These are phyloP conservation scores for Amazona vittata DNA, from an alignment of 2,113 vertebrate species.

Conservation along the genomic window DNA sequence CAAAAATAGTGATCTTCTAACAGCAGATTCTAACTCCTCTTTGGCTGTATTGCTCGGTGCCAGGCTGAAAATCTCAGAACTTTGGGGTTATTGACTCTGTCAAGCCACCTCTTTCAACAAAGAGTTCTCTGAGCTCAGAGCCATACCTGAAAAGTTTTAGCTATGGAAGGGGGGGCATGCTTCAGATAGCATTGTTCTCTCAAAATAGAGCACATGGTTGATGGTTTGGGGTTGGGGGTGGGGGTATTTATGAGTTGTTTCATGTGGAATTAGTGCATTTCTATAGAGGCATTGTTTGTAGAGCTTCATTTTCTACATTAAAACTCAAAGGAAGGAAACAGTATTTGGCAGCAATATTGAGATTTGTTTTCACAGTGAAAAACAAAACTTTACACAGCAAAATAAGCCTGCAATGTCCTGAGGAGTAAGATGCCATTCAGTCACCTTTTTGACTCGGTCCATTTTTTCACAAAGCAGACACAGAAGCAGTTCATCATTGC, in stretches of 20 bases:
- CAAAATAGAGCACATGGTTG: constrained; percentile 28
- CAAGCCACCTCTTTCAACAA: background rate
- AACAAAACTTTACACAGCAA: constrained; percentile 11
- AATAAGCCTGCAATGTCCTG: background rate
- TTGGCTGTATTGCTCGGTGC: background rate
- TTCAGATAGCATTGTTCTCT: constrained; percentile 60
- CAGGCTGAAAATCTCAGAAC: background rate
- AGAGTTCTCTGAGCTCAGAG: background rate
- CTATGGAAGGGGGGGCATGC: background rate
- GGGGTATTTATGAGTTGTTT: constrained; percentile 35
- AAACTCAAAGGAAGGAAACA: constrained; percentile 51
- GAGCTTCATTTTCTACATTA: constrained; percentile 48
- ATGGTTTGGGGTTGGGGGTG: background rate
- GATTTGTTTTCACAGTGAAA: constrained; percentile 25
- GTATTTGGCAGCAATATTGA: constrained; percentile 37
- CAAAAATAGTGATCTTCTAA: background rate
- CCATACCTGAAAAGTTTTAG: background rate
- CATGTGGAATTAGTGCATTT: constrained; percentile 50
- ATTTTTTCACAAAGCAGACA: background rate
- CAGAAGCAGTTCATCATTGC: background rate
- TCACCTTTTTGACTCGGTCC: background rate
- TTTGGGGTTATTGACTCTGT: background rate
- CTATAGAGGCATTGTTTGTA: constrained; percentile 61
- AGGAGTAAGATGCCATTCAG: background rate
- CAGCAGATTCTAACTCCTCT: background rate